Evolutionary conservation across 1,140 invertebrate genomes (phyloP), one percentile per base, ranked within the genome.

Genomic region (Danaus plexippus): DNA sequence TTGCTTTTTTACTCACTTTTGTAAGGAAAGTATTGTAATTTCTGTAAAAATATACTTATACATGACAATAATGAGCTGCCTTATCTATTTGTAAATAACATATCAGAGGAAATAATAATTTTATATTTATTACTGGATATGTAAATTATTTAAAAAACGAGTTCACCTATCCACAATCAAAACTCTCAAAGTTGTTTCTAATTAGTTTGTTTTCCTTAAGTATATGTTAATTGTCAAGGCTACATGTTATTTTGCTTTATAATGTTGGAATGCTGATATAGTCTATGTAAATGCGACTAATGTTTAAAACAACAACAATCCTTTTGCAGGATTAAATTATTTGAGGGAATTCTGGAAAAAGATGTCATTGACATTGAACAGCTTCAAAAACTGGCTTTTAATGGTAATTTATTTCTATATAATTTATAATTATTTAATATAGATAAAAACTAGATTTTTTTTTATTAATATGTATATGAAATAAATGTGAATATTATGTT

Each of bases 341-440:
- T 94, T 71, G 90, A 94, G 72, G 89, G 93, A 59, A 75, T 91
- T 52, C 79, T 95, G 5, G 80, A 88, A 9, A 75, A 89, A 57
- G 92, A 95, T 58, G 85, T 91, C 49, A 92, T 96, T 64, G 89
- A 95, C 72, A 75, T 94, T 10, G 75, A 81, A 43, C 79, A 88
- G 62, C 77, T 96, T 3, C 90, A 89, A 67, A 89, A 88, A 69
- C 75, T 95, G 49, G 92, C 93, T 64, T 95, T 95, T 72, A 91
- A 94, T 88, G 94, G 94, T 58, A 58, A 52, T 48, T 48, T 43
- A 40, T 11, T 8, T 45, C 12, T 11, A 4, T 60, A 22, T 53
- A 41, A 47, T 13, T 48, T 48, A 12, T 13, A 48, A 2, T 18
- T 18, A 48, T 15, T 48, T 12, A 9, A 12, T 48, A 48, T 10